Percentiles rank a stretch among this genome's conserved stretches.
Conservation (phyloP, 2,888 invertebrate species). For the Spisula subtruncata region DNA sequence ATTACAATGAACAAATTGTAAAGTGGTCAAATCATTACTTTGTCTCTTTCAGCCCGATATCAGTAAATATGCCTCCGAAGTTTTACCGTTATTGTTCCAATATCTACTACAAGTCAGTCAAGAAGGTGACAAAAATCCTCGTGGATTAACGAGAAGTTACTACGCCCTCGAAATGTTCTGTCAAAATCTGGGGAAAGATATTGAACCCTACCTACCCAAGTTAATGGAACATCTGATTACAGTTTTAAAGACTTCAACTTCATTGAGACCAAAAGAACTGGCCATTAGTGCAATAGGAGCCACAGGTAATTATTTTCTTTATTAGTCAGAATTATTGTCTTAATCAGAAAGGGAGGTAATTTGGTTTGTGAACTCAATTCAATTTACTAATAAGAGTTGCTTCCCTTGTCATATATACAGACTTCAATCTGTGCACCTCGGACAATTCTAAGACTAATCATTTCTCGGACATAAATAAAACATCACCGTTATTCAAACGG, state of each 20-base stretch:
- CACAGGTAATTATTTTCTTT: conserved; percentile 86
- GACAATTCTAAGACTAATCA: too few species aligned
- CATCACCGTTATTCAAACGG: too few species aligned
- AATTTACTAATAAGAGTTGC: too few species aligned
- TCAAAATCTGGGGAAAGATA: conserved; percentile 91
- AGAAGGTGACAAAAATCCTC: conserved; percentile 88
- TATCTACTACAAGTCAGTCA: conserved; percentile 89
- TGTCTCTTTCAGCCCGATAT: conserved; percentile 91
- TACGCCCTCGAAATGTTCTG: conserved; percentile 94
- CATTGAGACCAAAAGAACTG: conserved; percentile 90
- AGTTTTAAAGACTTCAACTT: conserved; percentile 78
- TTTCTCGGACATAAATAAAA: too few species aligned
- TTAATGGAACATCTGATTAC: conserved; percentile 92
- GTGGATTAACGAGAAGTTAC: conserved; percentile 92
- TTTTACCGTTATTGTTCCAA: conserved; percentile 92
- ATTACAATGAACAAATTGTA: too few species aligned
- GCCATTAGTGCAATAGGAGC: conserved; percentile 92
- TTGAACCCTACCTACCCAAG: conserved; percentile 92
- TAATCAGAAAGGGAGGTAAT: neutral
- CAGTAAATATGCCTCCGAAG: conserved; percentile 91
- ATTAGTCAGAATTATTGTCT: too few species aligned
- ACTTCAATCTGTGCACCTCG: too few species aligned
- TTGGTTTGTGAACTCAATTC: too few species aligned
- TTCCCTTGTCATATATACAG: too few species aligned
- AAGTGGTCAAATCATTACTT: neutral